A percentile compares a stretch with the other conserved stretches of the same genome.
phyloP scores from a whole-genome alignment of 2,113 vertebrate species.

The Pelecanoides urinatrix region DNA sequence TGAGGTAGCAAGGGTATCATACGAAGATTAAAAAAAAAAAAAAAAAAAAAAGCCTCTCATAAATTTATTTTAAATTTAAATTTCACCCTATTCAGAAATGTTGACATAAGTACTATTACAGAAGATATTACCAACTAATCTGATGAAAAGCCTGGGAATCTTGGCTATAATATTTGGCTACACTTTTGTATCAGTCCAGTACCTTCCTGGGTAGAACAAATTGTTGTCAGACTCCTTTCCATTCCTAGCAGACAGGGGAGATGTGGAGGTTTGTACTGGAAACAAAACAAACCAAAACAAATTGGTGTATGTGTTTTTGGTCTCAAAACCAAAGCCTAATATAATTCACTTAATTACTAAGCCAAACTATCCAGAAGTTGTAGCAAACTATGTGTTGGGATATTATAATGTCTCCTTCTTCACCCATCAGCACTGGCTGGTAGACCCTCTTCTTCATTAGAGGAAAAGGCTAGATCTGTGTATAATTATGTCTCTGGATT shows the following conservation, averaged over 20 bases:
- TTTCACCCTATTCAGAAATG: neutral
- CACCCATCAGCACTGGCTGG: neutral
- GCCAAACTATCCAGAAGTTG: neutral
- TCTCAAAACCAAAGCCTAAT: neutral
- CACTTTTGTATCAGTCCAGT: fast-evolving
- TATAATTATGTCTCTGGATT: neutral
- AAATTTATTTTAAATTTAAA: neutral
- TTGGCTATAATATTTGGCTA: neutral
- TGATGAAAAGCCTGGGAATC: neutral
- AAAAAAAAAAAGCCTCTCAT: neutral
- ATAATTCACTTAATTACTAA: neutral
- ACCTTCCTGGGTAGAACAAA: fast-evolving
- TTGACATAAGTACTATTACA: neutral
- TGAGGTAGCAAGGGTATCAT: neutral
- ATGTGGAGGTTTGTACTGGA: neutral
- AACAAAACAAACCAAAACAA: neutral
- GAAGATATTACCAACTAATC: neutral
- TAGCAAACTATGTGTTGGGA: neutral
- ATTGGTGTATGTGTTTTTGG: neutral
- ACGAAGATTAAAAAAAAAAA: neutral
- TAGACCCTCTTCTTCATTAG: neutral
- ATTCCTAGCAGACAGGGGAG: neutral
- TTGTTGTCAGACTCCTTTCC: neutral
- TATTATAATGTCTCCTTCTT: neutral
- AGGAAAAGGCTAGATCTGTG: neutral